Evolutionary conservation across 2,888 invertebrate genomes (phyloP).

Genomic region (Agonopterix arenella): DNA sequence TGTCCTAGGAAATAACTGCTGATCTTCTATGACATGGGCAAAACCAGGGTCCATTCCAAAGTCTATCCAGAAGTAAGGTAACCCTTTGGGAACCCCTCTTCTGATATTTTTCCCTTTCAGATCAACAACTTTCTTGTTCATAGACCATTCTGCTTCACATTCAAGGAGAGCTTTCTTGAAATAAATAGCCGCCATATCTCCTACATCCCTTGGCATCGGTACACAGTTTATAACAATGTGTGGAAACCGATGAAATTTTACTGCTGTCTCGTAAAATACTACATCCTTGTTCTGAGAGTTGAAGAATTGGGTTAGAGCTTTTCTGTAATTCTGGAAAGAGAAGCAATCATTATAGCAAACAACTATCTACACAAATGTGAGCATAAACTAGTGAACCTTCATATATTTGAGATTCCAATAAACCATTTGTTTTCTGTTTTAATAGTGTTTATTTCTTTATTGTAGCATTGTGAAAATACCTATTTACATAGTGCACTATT

Average conservation of each 20-base stretch:
- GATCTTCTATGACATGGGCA: slow-evolving; percentile 98
- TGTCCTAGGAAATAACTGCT: slow-evolving; percentile 87
- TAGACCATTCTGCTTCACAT: slow-evolving; percentile 96
- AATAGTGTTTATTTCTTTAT: too few relatives aligned
- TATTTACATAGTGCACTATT: too few relatives aligned
- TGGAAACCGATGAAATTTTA: slow-evolving; percentile 82
- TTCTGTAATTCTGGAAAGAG: slow-evolving; percentile 81
- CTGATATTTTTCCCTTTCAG: slow-evolving; percentile 83
- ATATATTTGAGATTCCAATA: too few relatives aligned
- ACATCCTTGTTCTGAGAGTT: slow-evolving; percentile 83
- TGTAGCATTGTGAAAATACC: too few relatives aligned
- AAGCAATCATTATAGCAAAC: too few relatives aligned
- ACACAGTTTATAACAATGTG: slow-evolving; percentile 95
- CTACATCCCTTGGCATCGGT: slow-evolving; percentile 88
- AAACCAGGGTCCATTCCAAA: slow-evolving; percentile 95
- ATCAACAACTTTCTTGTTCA: slow-evolving; percentile 89
- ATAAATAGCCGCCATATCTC: slow-evolving; percentile 95
- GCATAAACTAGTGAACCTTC: too few relatives aligned
- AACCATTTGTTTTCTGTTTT: too few relatives aligned
- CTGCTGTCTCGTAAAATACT: slow-evolving; percentile 94
- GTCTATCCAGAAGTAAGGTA: slow-evolving; percentile 96
- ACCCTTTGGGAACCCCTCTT: slow-evolving; percentile 91
- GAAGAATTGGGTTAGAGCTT: slow-evolving; percentile 88
- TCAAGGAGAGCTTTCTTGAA: slow-evolving; percentile 98
- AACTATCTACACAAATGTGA: too few relatives aligned